Evolutionary conservation across 2,888 invertebrate genomes (phyloP).

Genomic region (Sinelater perroti): DNA sequence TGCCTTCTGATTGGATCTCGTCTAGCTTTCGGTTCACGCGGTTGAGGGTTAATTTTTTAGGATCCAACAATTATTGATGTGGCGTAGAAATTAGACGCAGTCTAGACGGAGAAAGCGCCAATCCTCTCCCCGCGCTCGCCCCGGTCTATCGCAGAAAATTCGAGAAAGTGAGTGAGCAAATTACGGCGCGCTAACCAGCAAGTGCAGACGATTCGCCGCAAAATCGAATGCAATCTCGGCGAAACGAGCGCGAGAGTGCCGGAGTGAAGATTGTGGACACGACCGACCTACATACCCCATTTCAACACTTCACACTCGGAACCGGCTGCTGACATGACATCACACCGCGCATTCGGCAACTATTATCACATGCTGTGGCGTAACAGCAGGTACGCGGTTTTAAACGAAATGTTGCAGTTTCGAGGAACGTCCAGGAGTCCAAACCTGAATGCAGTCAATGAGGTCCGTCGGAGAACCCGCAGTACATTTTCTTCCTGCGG

Average conservation of each 20-base stretch:
- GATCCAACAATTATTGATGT: no score
- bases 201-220: neutral
- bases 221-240: constrained; percentile 1
- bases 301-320: constrained; percentile 44
- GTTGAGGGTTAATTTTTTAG: no score
- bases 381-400: constrained; percentile 31
- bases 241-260: constrained; percentile 22
- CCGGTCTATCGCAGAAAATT: no score
- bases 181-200: no score
- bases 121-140: no score
- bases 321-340: constrained; percentile 44
- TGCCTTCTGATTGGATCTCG: constrained; percentile 24
- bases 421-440: neutral
- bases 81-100: no score
- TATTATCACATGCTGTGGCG: constrained; percentile 34
- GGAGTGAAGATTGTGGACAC: constrained; percentile 29
- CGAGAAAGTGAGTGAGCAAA: constrained; percentile 2
- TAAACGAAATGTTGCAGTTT: constrained; percentile 10
- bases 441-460: neutral
- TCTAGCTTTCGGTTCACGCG: constrained; percentile 5
- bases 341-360: constrained; percentile 36
- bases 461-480: neutral
- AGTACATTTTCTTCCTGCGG: neutral
- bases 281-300: constrained; percentile 49
- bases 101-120: no score